These are phyloP conservation scores for Platycnemis pennipes DNA, from an alignment of 2,888 invertebrate genomes.

Conservation along the genomic window DNA sequence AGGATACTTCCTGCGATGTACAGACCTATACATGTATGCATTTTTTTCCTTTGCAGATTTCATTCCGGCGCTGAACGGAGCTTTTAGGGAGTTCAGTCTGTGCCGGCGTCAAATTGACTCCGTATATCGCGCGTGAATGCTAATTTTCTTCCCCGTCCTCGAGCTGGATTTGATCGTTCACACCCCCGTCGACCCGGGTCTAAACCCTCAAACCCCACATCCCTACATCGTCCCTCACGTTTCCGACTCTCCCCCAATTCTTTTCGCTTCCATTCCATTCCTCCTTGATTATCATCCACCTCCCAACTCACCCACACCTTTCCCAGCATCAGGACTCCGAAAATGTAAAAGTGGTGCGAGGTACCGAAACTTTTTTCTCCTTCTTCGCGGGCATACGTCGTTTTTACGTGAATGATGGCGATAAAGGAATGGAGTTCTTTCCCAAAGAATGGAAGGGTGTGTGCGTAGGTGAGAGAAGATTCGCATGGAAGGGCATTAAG, in stretches of 20 bases:
- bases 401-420: conserved; percentile 54
- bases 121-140: conserved; percentile 63
- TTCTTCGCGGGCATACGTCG: conserved; percentile 5
- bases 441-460: no score
- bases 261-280: background rate
- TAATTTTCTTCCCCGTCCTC: conserved; percentile 64
- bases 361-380: conserved; percentile 50
- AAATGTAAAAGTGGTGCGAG: conserved; percentile 56
- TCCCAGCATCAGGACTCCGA: conserved; percentile 48
- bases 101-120: conserved; percentile 66
- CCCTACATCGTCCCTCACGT: background rate
- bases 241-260: background rate
- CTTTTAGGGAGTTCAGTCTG: conserved; percentile 66
- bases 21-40: background rate
- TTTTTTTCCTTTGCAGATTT: conserved; percentile 47
- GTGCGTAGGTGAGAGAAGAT: background rate
- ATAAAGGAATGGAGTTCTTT: conserved; percentile 18
- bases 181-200: background rate
- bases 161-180: background rate
- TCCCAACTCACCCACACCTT: background rate
- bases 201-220: no score
- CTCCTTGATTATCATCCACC: background rate
- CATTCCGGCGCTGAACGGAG: conserved; percentile 57
- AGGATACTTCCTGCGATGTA: background rate
- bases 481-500: background rate